Base-by-base conservation (phyloP, 2,888 invertebrate genomes). In the Panopea generosa region DNA sequence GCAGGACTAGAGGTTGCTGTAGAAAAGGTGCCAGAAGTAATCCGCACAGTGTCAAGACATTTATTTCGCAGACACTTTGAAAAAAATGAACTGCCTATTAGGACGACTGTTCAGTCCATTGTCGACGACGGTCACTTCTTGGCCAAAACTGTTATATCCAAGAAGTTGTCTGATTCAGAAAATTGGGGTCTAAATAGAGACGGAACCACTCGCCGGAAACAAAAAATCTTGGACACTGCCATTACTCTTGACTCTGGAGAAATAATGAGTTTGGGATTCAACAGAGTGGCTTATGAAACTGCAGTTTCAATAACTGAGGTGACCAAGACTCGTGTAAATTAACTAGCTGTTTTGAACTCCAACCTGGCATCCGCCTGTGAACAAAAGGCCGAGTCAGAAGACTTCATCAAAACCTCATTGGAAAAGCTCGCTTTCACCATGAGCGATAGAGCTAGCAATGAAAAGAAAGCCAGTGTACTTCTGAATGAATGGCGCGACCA, bases 1-100 rank as follows among this genome's bases (percentile, higher is more conserved):
- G 33, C 60, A 14, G 75, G 69, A 9, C 50, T 76, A n/a, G 71
- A 76, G 52, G 71, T 71, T 40, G 71, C 59, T 18, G 57, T 55
- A 16, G 57, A 76, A 57, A 71, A 76, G 43, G 61, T 62, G 33
- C 49, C 67, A 2, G 9, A 33, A n/a, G 62, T 65, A 16, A 71
- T 70, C 11, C 47, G 38, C 45, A 40, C 67, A 38, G 62, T 62
- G 3, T 33, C 20, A 1, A 66, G 59, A 55, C 70, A 76, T 52
- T 16, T 76, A 22, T 59, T 65, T 45, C 29, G 50, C 4, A 47
- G 26, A 18, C 47, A 76, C 0, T 29, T 71, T 14, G 0, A 22
- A 7, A 70, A 62, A 61, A n/a, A 27, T 33, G 71, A 71, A 2
- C 33, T 76, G 22, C 71, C 66, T 16, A 53, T 38, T 14, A 55